phyloP scores from a whole-genome alignment of 2,113 vertebrate genomes.

The Gorsachius goisagi region DNA sequence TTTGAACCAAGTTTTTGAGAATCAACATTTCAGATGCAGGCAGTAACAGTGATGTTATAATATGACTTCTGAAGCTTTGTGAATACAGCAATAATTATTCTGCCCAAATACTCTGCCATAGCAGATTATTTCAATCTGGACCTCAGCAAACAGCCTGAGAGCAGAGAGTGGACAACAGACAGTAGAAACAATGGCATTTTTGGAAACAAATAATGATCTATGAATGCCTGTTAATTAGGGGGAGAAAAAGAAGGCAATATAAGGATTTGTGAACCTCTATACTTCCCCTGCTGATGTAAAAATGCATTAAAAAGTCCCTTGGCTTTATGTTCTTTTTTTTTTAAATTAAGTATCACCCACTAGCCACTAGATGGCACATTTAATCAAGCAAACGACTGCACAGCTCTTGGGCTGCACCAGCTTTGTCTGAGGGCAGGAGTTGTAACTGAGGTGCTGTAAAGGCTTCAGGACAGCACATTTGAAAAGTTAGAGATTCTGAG shows the following conservation, averaged over 20 bases:
- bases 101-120: background rate
- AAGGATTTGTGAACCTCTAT: background rate
- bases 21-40: background rate
- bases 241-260: background rate
- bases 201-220: background rate
- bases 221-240: background rate
- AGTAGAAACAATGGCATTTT: background rate
- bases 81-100: background rate
- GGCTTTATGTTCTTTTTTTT: background rate
- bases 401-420: background rate
- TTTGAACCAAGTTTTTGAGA: background rate
- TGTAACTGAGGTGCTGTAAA: accelerated
- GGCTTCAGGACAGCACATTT: background rate
- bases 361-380: conserved; percentile 61
- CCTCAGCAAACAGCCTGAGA: background rate
- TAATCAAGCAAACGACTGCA: background rate
- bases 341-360: accelerated
- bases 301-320: background rate
- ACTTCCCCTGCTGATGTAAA: background rate
- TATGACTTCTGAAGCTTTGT: background rate
- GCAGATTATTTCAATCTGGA: background rate
- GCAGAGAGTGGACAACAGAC: background rate
- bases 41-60: background rate
- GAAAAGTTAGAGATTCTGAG: background rate
- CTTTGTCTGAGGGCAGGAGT: background rate